A percentile compares a stretch with the other conserved stretches of the same genome.
Conservation (phyloP, 2,888 invertebrate genomes). For the Limenitis camilla region DNA sequence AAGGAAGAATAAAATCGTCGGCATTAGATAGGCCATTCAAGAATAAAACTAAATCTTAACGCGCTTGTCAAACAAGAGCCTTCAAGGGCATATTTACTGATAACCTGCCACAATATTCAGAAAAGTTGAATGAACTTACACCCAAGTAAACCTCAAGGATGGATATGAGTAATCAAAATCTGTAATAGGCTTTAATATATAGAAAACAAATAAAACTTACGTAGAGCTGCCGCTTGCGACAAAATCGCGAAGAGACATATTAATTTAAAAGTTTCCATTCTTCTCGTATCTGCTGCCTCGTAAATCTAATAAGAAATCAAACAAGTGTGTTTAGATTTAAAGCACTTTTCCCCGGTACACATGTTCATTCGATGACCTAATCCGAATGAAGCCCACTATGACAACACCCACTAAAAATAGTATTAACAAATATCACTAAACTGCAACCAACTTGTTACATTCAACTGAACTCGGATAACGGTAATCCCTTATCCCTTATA, state of each 20-base stretch:
- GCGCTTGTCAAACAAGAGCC: no score
- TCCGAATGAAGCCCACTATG: conserved; percentile 67
- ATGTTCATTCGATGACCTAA: conserved; percentile 72
- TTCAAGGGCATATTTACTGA: no score
- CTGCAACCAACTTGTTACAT: conserved; percentile 41
- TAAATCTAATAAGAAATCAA: conserved; percentile 65
- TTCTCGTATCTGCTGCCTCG: conserved; percentile 50
- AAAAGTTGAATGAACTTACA: conserved; percentile 29
- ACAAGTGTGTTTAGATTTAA: conserved; percentile 51
- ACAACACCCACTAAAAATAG: conserved; percentile 78
- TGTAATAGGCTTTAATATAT: conserved; percentile 4
- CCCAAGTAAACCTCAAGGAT: conserved; percentile 18
- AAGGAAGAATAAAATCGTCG: no score
- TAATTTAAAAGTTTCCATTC: conserved; percentile 58
- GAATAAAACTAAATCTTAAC: no score
- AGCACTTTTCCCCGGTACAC: conserved; percentile 65
- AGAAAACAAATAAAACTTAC: conserved; percentile 48
- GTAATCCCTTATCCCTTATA: conserved; percentile 31
- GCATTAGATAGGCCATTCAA: no score
- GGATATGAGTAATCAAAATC: conserved; percentile 17
- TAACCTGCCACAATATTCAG: no score
- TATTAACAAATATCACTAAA: conserved; percentile 58
- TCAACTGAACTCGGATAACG: conserved; percentile 28
- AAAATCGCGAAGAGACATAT: conserved; percentile 55
- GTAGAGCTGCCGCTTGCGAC: conserved; percentile 54